These are phyloP conservation scores for Leptodactylus fallax DNA, from an alignment of 2,797 vertebrate genomes.

Conservation along the genomic window DNA sequence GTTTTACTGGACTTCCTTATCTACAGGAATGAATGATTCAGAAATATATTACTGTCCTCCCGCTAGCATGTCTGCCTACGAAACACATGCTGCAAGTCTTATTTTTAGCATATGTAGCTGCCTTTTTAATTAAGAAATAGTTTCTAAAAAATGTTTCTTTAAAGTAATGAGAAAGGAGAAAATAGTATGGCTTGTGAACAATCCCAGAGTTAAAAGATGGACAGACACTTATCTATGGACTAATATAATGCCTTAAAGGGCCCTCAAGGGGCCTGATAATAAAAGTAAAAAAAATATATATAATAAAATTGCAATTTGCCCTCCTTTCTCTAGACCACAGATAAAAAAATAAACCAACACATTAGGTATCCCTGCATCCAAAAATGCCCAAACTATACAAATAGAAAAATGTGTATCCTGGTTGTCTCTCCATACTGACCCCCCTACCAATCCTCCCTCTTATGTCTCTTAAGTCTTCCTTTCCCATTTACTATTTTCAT, in stretches of 20 bases:
- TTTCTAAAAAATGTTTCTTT: slow-evolving; percentile 10
- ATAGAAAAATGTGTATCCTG: no score
- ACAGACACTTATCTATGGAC: not conserved
- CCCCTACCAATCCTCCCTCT: no score
- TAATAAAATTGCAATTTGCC: no score
- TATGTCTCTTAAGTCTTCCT: no score
- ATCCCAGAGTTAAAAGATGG: not conserved
- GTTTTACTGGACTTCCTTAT: not conserved
- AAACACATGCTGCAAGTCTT: slow-evolving; percentile 56
- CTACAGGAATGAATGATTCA: slow-evolving; percentile 35
- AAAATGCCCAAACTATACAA: no score
- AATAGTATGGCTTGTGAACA: not conserved
- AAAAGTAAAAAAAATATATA: not conserved
- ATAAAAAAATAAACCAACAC: no score
- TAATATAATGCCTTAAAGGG: not conserved
- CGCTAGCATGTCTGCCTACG: slow-evolving; percentile 36
- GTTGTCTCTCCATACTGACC: no score
- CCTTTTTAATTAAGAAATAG: slow-evolving; percentile 52
- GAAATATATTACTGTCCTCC: slow-evolving; percentile 33
- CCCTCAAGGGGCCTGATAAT: no score
- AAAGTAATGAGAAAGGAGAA: not conserved
- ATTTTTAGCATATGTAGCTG: slow-evolving; percentile 52
- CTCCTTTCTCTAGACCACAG: no score
- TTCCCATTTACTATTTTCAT: no score
- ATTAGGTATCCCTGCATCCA: no score